Conservation (phyloP, 2,113 vertebrate genomes). For the Psittacus erithacus region DNA sequence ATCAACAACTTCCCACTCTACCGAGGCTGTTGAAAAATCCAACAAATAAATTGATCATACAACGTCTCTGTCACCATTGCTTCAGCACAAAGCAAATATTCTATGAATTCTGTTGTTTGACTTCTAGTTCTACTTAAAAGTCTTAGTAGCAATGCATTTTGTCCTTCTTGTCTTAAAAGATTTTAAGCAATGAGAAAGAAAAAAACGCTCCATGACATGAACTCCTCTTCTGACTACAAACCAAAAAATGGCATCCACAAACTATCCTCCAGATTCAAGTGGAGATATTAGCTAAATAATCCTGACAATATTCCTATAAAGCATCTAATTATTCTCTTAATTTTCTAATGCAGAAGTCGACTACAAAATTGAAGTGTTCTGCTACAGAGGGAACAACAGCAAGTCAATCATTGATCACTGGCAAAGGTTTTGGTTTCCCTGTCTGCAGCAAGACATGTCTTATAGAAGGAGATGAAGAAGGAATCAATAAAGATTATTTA, state of each 20-base stretch:
- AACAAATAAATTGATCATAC: neutral
- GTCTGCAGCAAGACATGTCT: neutral
- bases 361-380: neutral
- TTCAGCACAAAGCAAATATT: neutral
- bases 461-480: neutral
- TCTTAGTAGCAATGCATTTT: neutral
- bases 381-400: neutral
- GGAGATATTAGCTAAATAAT: neutral
- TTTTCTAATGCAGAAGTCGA: neutral
- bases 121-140: neutral
- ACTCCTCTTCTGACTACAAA: neutral
- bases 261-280: neutral
- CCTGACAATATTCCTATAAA: neutral
- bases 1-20: too few relatives aligned
- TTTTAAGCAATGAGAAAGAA: neutral
- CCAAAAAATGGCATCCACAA: neutral
- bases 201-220: accelerated
- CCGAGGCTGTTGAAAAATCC: neutral
- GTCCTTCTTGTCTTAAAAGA: neutral
- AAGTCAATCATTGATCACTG: neutral
- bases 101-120: neutral
- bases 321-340: neutral
- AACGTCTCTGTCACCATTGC: neutral
- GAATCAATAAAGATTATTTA: neutral
- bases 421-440: neutral